Conservation (phyloP, 2,888 invertebrate species). For the Amorpha juglandis region DNA sequence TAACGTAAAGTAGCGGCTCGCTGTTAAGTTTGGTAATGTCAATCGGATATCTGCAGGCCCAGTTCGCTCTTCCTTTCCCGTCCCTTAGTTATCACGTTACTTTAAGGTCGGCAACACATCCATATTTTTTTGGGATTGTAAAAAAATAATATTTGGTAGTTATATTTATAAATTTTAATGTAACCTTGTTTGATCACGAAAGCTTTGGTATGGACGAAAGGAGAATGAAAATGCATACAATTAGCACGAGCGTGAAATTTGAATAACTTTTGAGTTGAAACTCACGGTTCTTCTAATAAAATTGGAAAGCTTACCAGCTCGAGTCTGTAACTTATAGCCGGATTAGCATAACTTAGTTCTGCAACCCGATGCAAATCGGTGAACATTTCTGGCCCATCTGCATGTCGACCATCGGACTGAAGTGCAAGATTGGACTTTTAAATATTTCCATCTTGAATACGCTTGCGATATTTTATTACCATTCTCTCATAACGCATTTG, state of each 20-base stretch:
- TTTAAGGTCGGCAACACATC: too few relatives aligned
- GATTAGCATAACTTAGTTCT: constrained; percentile 75
- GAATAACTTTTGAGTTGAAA: neutral
- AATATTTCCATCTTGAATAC: constrained; percentile 62
- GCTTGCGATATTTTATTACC: constrained; percentile 55
- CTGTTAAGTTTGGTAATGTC: too few relatives aligned
- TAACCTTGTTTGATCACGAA: neutral
- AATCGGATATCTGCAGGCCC: too few relatives aligned
- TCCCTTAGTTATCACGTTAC: too few relatives aligned
- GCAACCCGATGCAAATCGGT: constrained; percentile 71
- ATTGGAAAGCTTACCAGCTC: constrained; percentile 63
- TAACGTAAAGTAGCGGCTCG: too few relatives aligned
- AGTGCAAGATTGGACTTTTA: constrained; percentile 75
- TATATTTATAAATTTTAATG: too few relatives aligned
- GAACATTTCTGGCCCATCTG: constrained; percentile 69
- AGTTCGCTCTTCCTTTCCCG: too few relatives aligned
- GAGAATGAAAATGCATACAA: neutral
- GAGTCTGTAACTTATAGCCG: constrained; percentile 70
- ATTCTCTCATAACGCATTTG: constrained; percentile 30
- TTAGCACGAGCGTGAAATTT: constrained; percentile 10
- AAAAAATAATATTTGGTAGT: too few relatives aligned
- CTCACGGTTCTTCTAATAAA: constrained; percentile 57
- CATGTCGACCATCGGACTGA: constrained; percentile 62
- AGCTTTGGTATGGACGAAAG: neutral
- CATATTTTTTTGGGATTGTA: too few relatives aligned